Percentiles rank a stretch among this genome's conserved stretches.
phyloP scores from a whole-genome alignment of 2,888 invertebrate genomes.

The Enchytraeus crypticus region DNA sequence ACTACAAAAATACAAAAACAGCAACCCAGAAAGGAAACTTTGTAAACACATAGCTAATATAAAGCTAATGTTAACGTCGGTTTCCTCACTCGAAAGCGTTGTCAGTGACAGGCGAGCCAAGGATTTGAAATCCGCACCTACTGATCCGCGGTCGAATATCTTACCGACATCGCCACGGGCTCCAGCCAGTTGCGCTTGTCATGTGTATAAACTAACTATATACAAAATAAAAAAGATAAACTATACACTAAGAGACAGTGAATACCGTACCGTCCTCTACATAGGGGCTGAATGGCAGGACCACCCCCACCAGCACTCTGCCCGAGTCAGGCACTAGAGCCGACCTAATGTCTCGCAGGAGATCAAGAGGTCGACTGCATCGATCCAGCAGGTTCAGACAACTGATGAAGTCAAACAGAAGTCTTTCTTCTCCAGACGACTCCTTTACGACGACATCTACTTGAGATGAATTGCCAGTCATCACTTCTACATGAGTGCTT shows the following conservation, averaged over 20 bases:
- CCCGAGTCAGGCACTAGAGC: slow-evolving; percentile 64
- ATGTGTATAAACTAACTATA: too few relatives aligned
- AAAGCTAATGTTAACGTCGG: too few relatives aligned
- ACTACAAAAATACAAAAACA: too few relatives aligned
- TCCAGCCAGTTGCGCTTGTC: too few relatives aligned
- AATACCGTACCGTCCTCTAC: slow-evolving; percentile 60
- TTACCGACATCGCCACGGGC: too few relatives aligned
- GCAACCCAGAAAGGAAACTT: too few relatives aligned
- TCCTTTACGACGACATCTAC: slow-evolving; percentile 63
- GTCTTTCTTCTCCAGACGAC: slow-evolving; percentile 52
- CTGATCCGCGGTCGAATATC: too few relatives aligned
- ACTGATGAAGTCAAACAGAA: slow-evolving; percentile 65
- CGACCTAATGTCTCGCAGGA: slow-evolving; percentile 66
- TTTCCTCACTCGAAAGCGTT: too few relatives aligned
- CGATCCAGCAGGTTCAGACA: slow-evolving; percentile 90
- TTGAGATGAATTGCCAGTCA: slow-evolving; percentile 49
- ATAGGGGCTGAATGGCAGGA: slow-evolving; percentile 85
- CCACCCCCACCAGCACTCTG: slow-evolving; percentile 67
- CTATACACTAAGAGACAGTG: not conserved
- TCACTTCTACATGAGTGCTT: not conserved
- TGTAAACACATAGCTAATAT: too few relatives aligned
- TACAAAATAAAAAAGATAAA: too few relatives aligned
- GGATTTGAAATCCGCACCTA: too few relatives aligned
- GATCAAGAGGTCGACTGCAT: slow-evolving; percentile 71
- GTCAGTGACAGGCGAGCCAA: too few relatives aligned